These are phyloP conservation scores for Empidonax alnorum DNA, from an alignment of 2,113 vertebrate genomes.

Conservation along the genomic window DNA sequence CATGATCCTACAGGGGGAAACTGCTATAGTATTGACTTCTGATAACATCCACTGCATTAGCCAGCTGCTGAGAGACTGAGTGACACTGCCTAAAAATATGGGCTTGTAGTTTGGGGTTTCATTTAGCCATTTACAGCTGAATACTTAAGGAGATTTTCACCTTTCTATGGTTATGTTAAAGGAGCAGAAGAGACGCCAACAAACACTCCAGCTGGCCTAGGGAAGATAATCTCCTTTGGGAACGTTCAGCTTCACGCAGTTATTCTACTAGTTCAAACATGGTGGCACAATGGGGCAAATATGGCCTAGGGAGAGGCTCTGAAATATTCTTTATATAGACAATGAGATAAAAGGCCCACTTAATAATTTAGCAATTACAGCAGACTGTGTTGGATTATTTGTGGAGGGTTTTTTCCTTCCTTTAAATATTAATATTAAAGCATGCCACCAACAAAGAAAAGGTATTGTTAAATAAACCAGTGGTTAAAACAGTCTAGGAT, in stretches of 20 bases:
- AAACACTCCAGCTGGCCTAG: not conserved
- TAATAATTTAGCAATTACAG: not conserved
- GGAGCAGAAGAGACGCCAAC: not conserved
- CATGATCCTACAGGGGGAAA: slow-evolving; percentile 20
- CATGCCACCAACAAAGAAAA: not conserved
- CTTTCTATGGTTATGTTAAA: not conserved
- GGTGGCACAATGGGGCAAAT: not conserved
- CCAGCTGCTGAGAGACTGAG: not conserved
- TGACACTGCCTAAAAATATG: not conserved
- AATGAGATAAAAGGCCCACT: not conserved
- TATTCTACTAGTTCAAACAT: not conserved
- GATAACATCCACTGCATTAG: not conserved
- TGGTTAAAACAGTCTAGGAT: not conserved
- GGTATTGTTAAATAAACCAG: not conserved
- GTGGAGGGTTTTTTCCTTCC: not conserved
- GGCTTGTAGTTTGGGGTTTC: not conserved
- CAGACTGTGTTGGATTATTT: not conserved
- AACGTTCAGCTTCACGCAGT: not conserved
- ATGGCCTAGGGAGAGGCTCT: not conserved
- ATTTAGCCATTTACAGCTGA: not conserved
- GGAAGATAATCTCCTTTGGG: not conserved
- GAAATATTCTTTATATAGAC: not conserved
- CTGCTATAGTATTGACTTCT: not conserved
- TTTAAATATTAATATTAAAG: not conserved
- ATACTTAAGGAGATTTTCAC: not conserved